These are phyloP conservation scores for Caenorhabditis becei DNA, from an alignment of 2,888 invertebrate genomes.

Conservation along the genomic window DNA sequence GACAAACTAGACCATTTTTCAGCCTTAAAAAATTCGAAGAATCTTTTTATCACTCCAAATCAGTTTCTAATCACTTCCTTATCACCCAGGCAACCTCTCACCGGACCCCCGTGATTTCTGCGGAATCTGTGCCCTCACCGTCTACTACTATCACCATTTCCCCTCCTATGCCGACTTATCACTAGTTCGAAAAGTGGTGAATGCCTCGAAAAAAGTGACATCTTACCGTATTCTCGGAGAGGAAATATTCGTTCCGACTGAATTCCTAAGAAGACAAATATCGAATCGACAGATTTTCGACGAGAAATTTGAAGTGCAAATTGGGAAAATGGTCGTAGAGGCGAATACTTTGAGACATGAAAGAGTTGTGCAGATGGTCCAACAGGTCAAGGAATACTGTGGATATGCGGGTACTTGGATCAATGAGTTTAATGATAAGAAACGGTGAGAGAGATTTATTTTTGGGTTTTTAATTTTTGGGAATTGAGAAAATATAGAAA, in stretches of 20 bases:
- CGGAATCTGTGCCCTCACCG: conserved; percentile 65
- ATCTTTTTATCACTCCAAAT: no score
- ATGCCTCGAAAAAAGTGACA: conserved; percentile 63
- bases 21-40: no score
- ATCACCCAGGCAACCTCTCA: conserved; percentile 4
- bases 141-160: conserved; percentile 73
- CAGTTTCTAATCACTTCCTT: no score
- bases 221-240: conserved; percentile 25
- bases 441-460: not conserved
- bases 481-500: no score
- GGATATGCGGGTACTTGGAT: conserved; percentile 16
- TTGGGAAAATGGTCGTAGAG: conserved; percentile 13
- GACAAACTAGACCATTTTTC: no score
- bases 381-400: conserved; percentile 24
- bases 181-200: conserved; percentile 64
- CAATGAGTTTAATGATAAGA: conserved; percentile 23
- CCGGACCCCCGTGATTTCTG: conserved; percentile 21
- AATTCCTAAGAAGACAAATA: conserved; percentile 30
- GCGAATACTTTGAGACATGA: conserved; percentile 1
- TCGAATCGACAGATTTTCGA: conserved; percentile 31
- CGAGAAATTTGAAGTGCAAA: not conserved
- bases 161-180: conserved; percentile 60
- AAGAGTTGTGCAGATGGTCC: conserved; percentile 9
- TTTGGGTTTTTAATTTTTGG: no score
- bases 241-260: conserved; percentile 25